These are phyloP conservation scores for Hexactinellida sp. DNA, from an alignment of 37 sponge, comb jelly and placozoan genomes.

Conservation along the genomic window DNA sequence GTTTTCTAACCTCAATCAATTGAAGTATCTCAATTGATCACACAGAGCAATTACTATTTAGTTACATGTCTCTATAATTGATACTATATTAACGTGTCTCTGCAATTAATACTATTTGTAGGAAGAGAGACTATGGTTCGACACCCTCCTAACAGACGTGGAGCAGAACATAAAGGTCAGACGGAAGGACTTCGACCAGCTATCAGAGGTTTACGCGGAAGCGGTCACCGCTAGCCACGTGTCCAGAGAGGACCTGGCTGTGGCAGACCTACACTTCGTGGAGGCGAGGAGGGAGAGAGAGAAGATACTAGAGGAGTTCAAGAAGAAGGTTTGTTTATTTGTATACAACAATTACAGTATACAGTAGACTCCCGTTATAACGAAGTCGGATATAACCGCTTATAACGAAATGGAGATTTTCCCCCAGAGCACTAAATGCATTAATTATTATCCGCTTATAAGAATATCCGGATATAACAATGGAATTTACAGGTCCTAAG, in stretches of 20 bases:
- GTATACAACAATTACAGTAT: too few relatives aligned
- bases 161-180: slow-evolving; percentile 64
- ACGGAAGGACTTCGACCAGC: slow-evolving; percentile 50
- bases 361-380: too few relatives aligned
- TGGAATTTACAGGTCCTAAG: too few relatives aligned
- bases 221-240: slow-evolving; percentile 77
- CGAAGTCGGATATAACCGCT: too few relatives aligned
- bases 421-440: too few relatives aligned
- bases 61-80: too few relatives aligned
- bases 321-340: slow-evolving; percentile 24
- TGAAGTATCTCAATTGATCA: too few relatives aligned
- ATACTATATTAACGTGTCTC: neutral
- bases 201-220: slow-evolving; percentile 68
- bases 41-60: too few relatives aligned
- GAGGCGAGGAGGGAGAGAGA: slow-evolving; percentile 66
- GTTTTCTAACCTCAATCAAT: too few relatives aligned
- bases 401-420: too few relatives aligned
- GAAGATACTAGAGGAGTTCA: slow-evolving; percentile 53
- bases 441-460: too few relatives aligned
- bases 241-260: slow-evolving; percentile 64
- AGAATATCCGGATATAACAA: too few relatives aligned
- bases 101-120: neutral
- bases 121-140: slow-evolving; percentile 90
- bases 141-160: slow-evolving; percentile 67
- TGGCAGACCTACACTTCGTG: slow-evolving; percentile 55